Evolutionary conservation across 2,797 vertebrate genomes (phyloP).

Genomic region (Nyctalus aviator): DNA sequence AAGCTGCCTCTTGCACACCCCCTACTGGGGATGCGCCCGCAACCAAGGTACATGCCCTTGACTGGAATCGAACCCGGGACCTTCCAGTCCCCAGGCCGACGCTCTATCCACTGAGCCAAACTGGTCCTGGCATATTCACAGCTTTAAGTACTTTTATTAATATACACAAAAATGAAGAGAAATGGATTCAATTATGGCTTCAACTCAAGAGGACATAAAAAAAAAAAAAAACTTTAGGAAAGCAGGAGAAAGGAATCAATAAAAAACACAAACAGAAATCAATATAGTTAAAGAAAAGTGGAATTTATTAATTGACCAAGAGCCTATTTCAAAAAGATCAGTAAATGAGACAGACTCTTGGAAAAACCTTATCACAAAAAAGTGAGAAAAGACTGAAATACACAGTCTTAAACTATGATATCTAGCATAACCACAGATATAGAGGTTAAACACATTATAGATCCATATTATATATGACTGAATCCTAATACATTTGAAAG

Average conservation of each 20-base stretch:
- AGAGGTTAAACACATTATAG: slow-evolving; percentile 36
- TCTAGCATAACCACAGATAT: background rate
- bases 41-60: no score
- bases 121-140: background rate
- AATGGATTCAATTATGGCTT: slow-evolving; percentile 71
- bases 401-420: background rate
- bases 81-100: no score
- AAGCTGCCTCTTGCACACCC: no score
- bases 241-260: slow-evolving; percentile 66
- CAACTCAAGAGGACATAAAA: slow-evolving; percentile 69
- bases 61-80: no score
- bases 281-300: slow-evolving; percentile 69
- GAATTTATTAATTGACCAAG: slow-evolving; percentile 67
- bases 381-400: background rate
- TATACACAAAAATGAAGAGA: slow-evolving; percentile 69
- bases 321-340: slow-evolving; percentile 64
- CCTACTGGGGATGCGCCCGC: no score
- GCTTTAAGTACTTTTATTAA: slow-evolving; percentile 69
- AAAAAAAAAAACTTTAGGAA: slow-evolving; percentile 70
- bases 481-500: slow-evolving; percentile 40
- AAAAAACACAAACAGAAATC: slow-evolving; percentile 75
- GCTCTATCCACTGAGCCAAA: no score
- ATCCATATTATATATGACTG: background rate
- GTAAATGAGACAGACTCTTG: slow-evolving; percentile 55
- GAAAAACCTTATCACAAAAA: background rate